Percentiles rank a stretch among this genome's conserved stretches.
These are phyloP conservation scores for Drosophila tristis DNA, from an alignment of 1,140 invertebrate species.

Conservation along the genomic window DNA sequence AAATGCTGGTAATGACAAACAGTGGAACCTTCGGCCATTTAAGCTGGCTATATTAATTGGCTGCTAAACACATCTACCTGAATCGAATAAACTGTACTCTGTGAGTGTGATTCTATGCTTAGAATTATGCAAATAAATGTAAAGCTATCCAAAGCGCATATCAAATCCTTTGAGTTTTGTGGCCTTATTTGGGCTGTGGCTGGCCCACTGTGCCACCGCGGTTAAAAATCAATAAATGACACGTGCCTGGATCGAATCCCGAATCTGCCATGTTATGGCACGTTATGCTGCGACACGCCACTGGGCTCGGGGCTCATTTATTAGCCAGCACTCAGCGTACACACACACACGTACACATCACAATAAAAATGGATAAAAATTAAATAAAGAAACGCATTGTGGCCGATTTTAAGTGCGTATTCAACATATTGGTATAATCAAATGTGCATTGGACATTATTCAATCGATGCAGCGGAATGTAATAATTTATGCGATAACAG, in stretches of 20 bases:
- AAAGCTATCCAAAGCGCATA: too few species aligned
- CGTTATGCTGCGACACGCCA: slow-evolving; percentile 21
- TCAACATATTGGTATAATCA: slow-evolving; percentile 56
- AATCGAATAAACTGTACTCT: too few species aligned
- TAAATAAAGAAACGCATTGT: slow-evolving; percentile 50
- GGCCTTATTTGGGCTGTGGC: too few species aligned
- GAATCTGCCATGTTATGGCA: slow-evolving; percentile 43
- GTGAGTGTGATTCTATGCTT: too few species aligned
- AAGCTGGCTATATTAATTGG: too few species aligned
- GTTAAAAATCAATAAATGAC: slow-evolving; percentile 54
- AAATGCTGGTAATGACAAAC: too few species aligned
- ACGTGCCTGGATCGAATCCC: slow-evolving; percentile 44
- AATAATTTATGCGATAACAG: slow-evolving; percentile 54
- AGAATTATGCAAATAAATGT: too few species aligned
- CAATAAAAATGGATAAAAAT: slow-evolving; percentile 46
- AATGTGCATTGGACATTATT: slow-evolving; percentile 49
- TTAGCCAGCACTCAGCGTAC: slow-evolving; percentile 25
- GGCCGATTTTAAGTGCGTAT: slow-evolving; percentile 36
- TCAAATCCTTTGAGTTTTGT: too few species aligned
- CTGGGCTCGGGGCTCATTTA: slow-evolving; percentile 44
- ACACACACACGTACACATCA: slow-evolving; percentile 5
- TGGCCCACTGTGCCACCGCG: neutral
- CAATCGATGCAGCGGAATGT: slow-evolving; percentile 38
- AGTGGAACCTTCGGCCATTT: too few species aligned
- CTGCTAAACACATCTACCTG: too few species aligned